Conservation (phyloP, 2,797 vertebrate genomes). For the Myotis daubentonii region DNA sequence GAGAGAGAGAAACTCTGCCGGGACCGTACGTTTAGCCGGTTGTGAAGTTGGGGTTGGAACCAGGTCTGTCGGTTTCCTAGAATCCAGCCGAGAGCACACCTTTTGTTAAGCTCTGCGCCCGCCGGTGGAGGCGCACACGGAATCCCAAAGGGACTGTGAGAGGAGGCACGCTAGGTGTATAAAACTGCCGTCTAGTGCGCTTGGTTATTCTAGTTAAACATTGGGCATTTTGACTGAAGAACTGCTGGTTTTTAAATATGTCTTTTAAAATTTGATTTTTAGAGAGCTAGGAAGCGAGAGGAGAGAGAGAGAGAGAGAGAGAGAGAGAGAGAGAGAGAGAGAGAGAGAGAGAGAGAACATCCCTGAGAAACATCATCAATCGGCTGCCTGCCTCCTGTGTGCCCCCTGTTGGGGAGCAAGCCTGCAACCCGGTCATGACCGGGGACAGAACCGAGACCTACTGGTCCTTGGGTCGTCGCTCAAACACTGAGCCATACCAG, state of each 20-base stretch:
- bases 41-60: not conserved
- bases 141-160: not conserved
- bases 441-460: no score
- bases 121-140: not conserved
- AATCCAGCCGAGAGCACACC: not conserved
- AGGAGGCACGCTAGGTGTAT: not conserved
- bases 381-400: no score
- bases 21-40: not conserved
- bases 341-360: no score
- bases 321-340: no score
- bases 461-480: no score
- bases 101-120: not conserved
- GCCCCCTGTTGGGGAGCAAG: no score
- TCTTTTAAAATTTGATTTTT: no score
- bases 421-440: no score
- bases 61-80: not conserved
- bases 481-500: no score
- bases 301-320: no score
- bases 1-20: not conserved
- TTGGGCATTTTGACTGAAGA: not conserved
- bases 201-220: not conserved
- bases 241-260: not conserved
- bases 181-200: not conserved
- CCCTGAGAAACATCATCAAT: no score
- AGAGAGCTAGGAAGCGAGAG: no score